A percentile compares a stretch with the other conserved stretches of the same genome.
These are phyloP conservation scores for Drosophila ochracea DNA, from an alignment of 2,888 invertebrate genomes.

Conservation along the genomic window DNA sequence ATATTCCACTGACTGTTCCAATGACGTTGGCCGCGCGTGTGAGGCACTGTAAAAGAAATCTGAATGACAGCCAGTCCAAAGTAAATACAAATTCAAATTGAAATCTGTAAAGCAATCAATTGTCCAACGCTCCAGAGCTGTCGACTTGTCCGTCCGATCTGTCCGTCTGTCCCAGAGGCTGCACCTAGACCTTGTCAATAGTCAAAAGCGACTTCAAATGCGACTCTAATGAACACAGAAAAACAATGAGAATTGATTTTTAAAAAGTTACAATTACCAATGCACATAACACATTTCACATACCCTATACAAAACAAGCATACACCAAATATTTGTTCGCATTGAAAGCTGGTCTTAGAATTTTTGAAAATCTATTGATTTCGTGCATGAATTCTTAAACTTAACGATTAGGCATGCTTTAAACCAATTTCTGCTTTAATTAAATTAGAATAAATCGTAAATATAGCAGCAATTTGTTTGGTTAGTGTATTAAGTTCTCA, in stretches of 20 bases:
- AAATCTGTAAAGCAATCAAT: conserved; percentile 67
- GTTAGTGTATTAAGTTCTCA: conserved; percentile 26
- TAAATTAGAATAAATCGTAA: not conserved
- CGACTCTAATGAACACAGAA: conserved; percentile 59
- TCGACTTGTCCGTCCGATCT: conserved; percentile 5
- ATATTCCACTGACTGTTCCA: conserved; percentile 33
- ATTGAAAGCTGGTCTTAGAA: not conserved
- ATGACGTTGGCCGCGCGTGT: conserved; percentile 67
- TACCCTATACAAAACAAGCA: conserved; percentile 18
- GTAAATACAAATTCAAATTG: conserved; percentile 63
- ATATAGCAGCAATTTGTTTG: not conserved
- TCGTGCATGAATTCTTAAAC: not conserved
- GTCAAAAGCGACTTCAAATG: conserved; percentile 62
- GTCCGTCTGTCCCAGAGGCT: conserved; percentile 56
- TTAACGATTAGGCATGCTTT: not conserved
- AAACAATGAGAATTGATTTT: conserved; percentile 72
- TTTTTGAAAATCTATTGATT: not conserved
- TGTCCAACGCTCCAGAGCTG: conserved; percentile 67
- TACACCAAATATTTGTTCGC: not conserved
- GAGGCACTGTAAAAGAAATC: conserved; percentile 63
- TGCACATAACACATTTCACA: conserved; percentile 37
- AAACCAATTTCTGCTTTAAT: too few species aligned
- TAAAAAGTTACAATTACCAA: conserved; percentile 58
- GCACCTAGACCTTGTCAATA: conserved; percentile 82
- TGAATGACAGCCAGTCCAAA: conserved; percentile 66